These are phyloP conservation scores for Girardinichthys multiradiatus DNA, from an alignment of 2,113 vertebrate species.

Conservation along the genomic window DNA sequence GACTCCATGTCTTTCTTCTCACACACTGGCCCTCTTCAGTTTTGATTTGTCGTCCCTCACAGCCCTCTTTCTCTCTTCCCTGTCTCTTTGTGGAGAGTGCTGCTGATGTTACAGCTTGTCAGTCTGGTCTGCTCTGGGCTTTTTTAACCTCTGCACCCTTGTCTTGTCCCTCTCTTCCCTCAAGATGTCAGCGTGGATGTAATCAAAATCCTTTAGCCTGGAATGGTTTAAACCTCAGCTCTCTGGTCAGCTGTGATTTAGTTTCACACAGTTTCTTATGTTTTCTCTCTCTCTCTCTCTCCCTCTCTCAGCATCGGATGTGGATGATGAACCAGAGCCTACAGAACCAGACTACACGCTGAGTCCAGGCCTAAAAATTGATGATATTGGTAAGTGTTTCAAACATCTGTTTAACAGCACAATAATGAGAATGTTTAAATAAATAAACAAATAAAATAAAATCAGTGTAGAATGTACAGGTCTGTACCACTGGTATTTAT, in stretches of 20 bases:
- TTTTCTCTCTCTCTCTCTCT: slow-evolving; percentile 56
- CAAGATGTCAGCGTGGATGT: slow-evolving; percentile 51
- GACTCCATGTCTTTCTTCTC: slow-evolving; percentile 42
- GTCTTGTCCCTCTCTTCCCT: slow-evolving; percentile 26
- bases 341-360: slow-evolving; percentile 94
- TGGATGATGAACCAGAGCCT: slow-evolving; percentile 86
- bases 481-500: background rate
- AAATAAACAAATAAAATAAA: background rate
- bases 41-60: slow-evolving; percentile 41
- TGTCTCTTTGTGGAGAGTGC: slow-evolving; percentile 22
- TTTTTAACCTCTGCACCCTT: slow-evolving; percentile 50
- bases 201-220: slow-evolving; percentile 58
- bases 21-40: slow-evolving; percentile 58
- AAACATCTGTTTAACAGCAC: background rate
- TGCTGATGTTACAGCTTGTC: slow-evolving; percentile 57
- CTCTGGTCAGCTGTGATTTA: slow-evolving; percentile 63
- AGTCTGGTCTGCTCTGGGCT: slow-evolving; percentile 42
- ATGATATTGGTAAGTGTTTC: slow-evolving; percentile 89
- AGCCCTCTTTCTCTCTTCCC: slow-evolving; percentile 12
- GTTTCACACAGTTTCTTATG: slow-evolving; percentile 58
- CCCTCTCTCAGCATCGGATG: slow-evolving; percentile 82
- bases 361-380: slow-evolving; percentile 92
- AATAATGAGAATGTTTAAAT: no score
- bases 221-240: slow-evolving; percentile 53
- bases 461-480: background rate